These are phyloP conservation scores for Epinephelus awoara DNA, from an alignment of 2,797 vertebrate species.

Conservation along the genomic window DNA sequence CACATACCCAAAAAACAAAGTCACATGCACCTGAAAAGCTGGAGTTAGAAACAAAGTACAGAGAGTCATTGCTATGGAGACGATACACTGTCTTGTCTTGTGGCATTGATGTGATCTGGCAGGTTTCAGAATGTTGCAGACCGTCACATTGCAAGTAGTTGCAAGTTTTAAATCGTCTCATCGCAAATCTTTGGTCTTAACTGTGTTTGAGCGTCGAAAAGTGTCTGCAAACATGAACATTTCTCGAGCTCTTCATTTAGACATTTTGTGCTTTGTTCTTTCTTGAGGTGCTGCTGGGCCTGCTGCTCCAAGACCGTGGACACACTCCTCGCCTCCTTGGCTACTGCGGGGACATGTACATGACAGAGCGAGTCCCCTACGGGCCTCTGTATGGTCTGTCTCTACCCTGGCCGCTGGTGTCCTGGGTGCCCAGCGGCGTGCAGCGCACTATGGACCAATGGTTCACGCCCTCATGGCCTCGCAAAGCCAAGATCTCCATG, in stretches of 20 bases:
- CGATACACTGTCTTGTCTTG: no score
- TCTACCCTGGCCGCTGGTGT: conserved; percentile 94
- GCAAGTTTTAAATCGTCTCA: no score
- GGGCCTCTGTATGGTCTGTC: conserved; percentile 95
- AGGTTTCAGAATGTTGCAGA: no score
- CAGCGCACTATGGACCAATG: conserved; percentile 95
- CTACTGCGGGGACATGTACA: conserved; percentile 97
- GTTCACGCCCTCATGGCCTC: conserved; percentile 97
- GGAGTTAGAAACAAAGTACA: no score
- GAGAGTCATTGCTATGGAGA: no score
- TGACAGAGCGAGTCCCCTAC: conserved; percentile 94
- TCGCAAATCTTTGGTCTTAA: no score
- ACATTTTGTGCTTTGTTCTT: conserved; percentile 2
- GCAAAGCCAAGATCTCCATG: conserved; percentile 98
- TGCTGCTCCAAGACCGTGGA: conserved; percentile 96
- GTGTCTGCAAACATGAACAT: background rate
- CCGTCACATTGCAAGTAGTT: no score
- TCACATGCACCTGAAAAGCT: no score
- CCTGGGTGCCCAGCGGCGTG: conserved; percentile 92
- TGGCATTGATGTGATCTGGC: no score
- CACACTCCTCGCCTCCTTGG: conserved; percentile 96
- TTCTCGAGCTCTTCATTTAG: background rate
- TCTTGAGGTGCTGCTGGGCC: conserved; percentile 90
- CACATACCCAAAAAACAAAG: no score
- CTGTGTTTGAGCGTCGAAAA: background rate